Base-by-base conservation (phyloP, 2,113 vertebrate species). In the Toxotes chatareus region DNA sequence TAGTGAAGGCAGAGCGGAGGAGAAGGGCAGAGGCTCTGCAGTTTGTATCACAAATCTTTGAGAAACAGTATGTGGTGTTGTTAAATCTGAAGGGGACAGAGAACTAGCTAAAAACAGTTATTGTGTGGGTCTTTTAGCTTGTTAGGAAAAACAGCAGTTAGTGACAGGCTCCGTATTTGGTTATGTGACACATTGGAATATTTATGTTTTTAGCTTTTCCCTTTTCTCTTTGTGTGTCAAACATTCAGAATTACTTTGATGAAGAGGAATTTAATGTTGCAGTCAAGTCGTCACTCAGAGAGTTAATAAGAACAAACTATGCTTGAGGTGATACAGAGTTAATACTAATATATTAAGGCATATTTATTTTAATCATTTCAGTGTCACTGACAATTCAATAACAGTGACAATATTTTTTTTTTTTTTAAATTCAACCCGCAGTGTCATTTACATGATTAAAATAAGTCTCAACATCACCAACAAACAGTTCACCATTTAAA, bases 21-120 rank as follows among this genome's bases (percentile, higher is more conserved):
- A 63, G 51, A 68, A 84, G 38, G 70, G 56, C 21, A 57, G 34
- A 65, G 51, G 4, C 36, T 66, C 63, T 60, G 36, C 21, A 17
- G 2, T 40, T 36, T 63, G 31, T n/a, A 12, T 63, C 17, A 46
- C 9, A 47, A 8, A 68, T 56, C 34, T 42, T 64, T 10, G 42
- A 53, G 60, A 53, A 61, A 17, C 55, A 23, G 32, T 14, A 38
- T 31, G 3, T 44, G 27, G 21, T 27, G 27, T 27, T 27, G 27
- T 27, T 27, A 27, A 27, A 27, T 27, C 7, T 55, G 36, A 19
- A 53, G 9, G 19, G 3, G 49, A 44, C 60, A 55, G 23, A 56
- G 11, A 34, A 27, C 7, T 23, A 13, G 31, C 12, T 47, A n/a
- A 36, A 53, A 12, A 42, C 38, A 46, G 23, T 32, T 46, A 12